phyloP scores from a whole-genome alignment of 2,113 vertebrate species.

The Zosterops hypoxanthus region DNA sequence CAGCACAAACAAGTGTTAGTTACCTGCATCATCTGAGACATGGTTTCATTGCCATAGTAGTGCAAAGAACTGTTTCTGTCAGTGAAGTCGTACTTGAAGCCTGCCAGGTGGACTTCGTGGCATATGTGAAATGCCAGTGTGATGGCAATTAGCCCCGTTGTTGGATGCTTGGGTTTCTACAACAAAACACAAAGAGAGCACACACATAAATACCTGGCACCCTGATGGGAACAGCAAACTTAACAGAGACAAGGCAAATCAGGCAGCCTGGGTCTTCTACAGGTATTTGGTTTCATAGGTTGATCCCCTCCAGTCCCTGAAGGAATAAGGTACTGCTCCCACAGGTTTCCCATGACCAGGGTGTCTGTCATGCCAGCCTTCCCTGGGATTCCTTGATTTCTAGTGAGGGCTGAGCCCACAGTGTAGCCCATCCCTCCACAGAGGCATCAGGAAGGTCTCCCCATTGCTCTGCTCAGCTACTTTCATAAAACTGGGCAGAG shows the following conservation, averaged over 20 bases:
- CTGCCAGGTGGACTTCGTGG: slow-evolving; percentile 81
- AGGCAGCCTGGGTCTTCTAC: not conserved
- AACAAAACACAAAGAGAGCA: not conserved
- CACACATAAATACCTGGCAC: not conserved
- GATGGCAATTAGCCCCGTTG: slow-evolving; percentile 82
- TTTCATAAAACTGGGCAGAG: not conserved
- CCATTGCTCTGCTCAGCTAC: not conserved
- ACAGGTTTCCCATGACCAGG: accelerated
- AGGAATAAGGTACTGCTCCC: not conserved
- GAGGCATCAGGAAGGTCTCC: not conserved
- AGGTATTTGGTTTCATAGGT: not conserved
- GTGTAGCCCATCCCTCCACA: not conserved
- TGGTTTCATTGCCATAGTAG: slow-evolving; percentile 82
- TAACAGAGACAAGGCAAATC: not conserved
- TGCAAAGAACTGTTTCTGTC: slow-evolving; percentile 77
- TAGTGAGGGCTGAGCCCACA: not conserved
- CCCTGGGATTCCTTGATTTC: not conserved
- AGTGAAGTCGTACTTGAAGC: slow-evolving; percentile 79
- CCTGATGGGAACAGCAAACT: not conserved
- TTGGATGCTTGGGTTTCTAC: slow-evolving; percentile 83
- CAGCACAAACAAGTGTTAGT: not conserved
- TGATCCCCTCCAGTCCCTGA: not conserved
- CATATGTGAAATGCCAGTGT: slow-evolving; percentile 79
- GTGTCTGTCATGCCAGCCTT: not conserved
- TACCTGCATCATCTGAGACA: slow-evolving; percentile 84